Conservation (phyloP, 2,888 invertebrate genomes). For the Rhorus exstirpatorius region DNA sequence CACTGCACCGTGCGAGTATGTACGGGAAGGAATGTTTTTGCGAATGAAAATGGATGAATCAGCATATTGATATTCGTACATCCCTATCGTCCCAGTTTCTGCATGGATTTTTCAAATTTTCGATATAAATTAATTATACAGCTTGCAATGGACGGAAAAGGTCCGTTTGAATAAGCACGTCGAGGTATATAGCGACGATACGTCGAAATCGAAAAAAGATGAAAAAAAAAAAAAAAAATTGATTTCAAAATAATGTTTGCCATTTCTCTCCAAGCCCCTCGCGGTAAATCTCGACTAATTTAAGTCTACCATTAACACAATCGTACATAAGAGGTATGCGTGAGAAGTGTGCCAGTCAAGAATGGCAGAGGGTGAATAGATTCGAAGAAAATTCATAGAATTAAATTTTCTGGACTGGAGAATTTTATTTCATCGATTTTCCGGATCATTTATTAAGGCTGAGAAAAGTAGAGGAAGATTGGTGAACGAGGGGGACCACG, state of each 20-base stretch:
- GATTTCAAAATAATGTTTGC: too few relatives aligned
- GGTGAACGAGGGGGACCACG: constrained; percentile 37
- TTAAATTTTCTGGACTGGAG: constrained; percentile 24
- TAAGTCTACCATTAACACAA: too few relatives aligned
- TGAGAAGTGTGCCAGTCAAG: constrained; percentile 4
- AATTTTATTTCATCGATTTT: constrained; percentile 50
- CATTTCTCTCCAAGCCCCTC: too few relatives aligned
- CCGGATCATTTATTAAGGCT: constrained; percentile 57
- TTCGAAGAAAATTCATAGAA: not conserved
- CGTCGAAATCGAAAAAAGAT: too few relatives aligned
- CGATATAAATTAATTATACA: too few relatives aligned
- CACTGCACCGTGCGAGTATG: not conserved
- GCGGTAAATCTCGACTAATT: too few relatives aligned
- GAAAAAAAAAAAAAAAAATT: too few relatives aligned
- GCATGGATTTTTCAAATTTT: too few relatives aligned
- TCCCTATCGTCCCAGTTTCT: not conserved
- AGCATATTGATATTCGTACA: constrained; percentile 1
- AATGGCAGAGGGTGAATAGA: not conserved
- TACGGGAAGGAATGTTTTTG: constrained; percentile 48
- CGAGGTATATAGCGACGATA: too few relatives aligned
- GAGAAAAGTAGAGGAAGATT: constrained; percentile 10
- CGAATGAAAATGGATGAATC: constrained; percentile 22
- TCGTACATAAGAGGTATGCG: not conserved
- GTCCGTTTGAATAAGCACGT: too few relatives aligned
- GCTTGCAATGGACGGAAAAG: too few relatives aligned